Evolutionary conservation across 2,113 vertebrate genomes (phyloP).

Genomic region (Cyanistes caeruleus): DNA sequence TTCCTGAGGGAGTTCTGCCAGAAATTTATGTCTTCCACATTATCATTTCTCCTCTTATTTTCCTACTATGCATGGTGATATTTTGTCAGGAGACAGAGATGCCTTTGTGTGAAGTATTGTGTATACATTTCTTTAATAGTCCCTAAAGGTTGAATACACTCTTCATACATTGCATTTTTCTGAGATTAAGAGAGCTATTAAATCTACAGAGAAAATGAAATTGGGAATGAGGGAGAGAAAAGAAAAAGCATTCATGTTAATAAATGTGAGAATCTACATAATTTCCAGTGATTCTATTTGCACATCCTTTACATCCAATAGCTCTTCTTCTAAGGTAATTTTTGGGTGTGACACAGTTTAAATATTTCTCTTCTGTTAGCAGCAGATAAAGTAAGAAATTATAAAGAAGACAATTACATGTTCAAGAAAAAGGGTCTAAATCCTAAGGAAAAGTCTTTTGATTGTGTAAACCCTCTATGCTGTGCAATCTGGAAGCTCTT

Average conservation of each 20-base stretch:
- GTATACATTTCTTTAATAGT: slow-evolving; percentile 24
- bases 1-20: background rate
- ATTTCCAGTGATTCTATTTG: slow-evolving; percentile 71
- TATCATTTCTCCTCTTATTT: slow-evolving; percentile 12
- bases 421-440: background rate
- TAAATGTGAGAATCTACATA: slow-evolving; percentile 66
- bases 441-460: background rate
- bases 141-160: slow-evolving; percentile 17
- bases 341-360: background rate
- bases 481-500: background rate
- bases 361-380: slow-evolving; percentile 9
- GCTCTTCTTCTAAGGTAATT: slow-evolving; percentile 69
- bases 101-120: background rate
- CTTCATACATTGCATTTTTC: slow-evolving; percentile 39
- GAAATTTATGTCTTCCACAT: slow-evolving; percentile 4
- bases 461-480: background rate
- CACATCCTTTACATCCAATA: slow-evolving; percentile 69
- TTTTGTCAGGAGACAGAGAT: background rate
- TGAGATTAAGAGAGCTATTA: slow-evolving; percentile 65
- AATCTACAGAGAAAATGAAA: slow-evolving; percentile 58
- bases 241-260: slow-evolving; percentile 44
- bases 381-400: background rate
- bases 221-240: slow-evolving; percentile 52
- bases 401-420: background rate
- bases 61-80: background rate